Conservation (phyloP, 1,140 invertebrate species). For the Eriosoma lanigerum region DNA sequence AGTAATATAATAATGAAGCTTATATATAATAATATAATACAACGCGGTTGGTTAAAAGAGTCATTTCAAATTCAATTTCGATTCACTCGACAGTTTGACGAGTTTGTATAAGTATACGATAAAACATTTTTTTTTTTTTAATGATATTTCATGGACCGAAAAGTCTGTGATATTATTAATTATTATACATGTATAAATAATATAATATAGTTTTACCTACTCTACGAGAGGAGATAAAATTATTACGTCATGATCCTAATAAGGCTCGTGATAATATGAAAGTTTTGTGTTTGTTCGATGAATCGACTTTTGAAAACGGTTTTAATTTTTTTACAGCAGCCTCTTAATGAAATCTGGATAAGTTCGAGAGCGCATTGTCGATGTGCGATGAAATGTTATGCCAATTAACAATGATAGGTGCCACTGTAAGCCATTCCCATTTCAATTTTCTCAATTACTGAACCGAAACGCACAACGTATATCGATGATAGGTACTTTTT, state of each 20-base stretch:
- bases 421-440: constrained; percentile 24
- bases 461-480: background rate
- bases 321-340: background rate
- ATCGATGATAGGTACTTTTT: constrained; percentile 28
- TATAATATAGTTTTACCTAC: too few relatives aligned
- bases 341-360: constrained; percentile 21
- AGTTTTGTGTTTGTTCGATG: background rate
- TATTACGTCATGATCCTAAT: too few relatives aligned
- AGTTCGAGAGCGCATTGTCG: constrained; percentile 1
- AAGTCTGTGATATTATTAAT: too few relatives aligned
- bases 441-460: constrained; percentile 44
- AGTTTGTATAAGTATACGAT: too few relatives aligned
- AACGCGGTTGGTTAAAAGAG: too few relatives aligned
- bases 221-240: too few relatives aligned
- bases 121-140: too few relatives aligned
- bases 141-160: too few relatives aligned
- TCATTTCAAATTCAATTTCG: too few relatives aligned
- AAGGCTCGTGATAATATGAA: background rate
- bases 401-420: constrained; percentile 22
- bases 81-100: too few relatives aligned
- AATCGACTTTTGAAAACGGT: background rate
- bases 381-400: constrained; percentile 31
- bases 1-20: background rate
- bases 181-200: too few relatives aligned
- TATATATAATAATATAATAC: too few relatives aligned